A percentile compares a stretch with the other conserved stretches of the same genome.
Conservation (phyloP, 2,113 vertebrate genomes). For the Zosterops hypoxanthus region DNA sequence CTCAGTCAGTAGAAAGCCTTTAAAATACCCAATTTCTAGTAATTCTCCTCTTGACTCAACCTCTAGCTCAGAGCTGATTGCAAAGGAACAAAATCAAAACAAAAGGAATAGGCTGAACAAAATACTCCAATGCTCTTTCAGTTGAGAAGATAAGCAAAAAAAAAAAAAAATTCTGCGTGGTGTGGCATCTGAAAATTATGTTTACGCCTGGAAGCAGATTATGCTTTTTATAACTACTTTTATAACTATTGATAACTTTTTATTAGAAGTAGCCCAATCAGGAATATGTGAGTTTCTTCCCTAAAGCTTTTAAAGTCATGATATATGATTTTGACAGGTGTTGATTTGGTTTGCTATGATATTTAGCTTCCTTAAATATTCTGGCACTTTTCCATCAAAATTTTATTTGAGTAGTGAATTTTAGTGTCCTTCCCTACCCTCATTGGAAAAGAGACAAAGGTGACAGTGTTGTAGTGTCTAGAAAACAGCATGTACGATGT, state of each 20-base stretch:
- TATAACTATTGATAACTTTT: not conserved
- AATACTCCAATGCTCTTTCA: not conserved
- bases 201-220: not conserved
- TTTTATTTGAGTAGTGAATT: not conserved
- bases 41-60: not conserved
- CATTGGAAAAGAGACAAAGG: not conserved
- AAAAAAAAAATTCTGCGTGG: not conserved
- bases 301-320: not conserved
- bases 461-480: not conserved
- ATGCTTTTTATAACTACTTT: not conserved
- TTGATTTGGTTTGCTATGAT: not conserved
- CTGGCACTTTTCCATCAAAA: not conserved
- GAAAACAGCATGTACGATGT: not conserved
- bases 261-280: not conserved
- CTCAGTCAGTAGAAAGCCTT: not conserved
- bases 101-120: not conserved
- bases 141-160: not conserved
- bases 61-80: not conserved
- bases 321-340: not conserved
- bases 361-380: not conserved
- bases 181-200: not conserved
- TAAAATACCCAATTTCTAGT: not conserved
- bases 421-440: not conserved
- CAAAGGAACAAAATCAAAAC: not conserved
- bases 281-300: not conserved